Percentiles rank a stretch among this genome's conserved stretches.
These are phyloP conservation scores for Lucilia cuprina DNA, from an alignment of 1,140 invertebrate genomes.

Conservation along the genomic window DNA sequence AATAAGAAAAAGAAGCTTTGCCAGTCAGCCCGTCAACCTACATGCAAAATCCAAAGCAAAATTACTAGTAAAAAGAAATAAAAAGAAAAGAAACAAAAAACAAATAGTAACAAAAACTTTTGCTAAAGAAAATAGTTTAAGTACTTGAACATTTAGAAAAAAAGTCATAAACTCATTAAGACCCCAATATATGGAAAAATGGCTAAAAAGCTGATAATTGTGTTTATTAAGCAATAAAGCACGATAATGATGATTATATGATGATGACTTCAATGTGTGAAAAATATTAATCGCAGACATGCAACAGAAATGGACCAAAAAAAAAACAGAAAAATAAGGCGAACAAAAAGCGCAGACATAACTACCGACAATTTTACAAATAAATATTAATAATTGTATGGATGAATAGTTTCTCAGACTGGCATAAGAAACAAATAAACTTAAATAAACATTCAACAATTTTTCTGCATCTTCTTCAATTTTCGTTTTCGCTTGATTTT, in stretches of 20 bases:
- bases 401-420: neutral
- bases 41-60: neutral
- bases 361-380: neutral
- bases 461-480: neutral
- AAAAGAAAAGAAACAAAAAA: neutral
- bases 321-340: too few species aligned
- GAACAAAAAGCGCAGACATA: too few species aligned
- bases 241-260: too few species aligned
- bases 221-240: neutral
- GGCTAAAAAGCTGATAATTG: neutral
- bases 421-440: neutral
- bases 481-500: neutral
- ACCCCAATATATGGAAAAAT: neutral
- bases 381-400: neutral
- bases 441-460: neutral
- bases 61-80: neutral
- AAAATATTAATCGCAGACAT: too few species aligned
- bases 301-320: too few species aligned
- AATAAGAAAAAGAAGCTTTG: constrained; percentile 18
- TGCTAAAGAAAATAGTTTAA: neutral
- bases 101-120: neutral
- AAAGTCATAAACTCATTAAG: neutral
- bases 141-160: neutral
- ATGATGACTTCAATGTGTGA: neutral
- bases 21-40: neutral